Evolutionary conservation across 2,888 invertebrate species (phyloP), one percentile per base, ranked within the genome.

Genomic region (Aphrophora alni): DNA sequence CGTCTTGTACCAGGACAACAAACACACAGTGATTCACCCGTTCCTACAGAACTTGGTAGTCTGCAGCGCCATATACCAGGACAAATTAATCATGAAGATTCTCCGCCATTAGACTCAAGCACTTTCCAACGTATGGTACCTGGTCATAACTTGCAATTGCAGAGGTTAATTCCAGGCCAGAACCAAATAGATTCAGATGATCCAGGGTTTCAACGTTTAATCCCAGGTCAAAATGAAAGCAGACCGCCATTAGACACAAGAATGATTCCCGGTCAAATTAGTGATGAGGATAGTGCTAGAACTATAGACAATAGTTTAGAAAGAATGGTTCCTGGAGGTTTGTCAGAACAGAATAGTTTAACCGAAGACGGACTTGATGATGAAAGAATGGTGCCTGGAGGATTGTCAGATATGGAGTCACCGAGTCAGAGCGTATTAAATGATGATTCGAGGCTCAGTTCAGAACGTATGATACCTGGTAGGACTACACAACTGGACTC

Each of bases 21-120:
- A 24, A 68, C 78, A 0, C 78, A 73, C 59, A 79, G 78, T 59
- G 81, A 75, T 14, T 80, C 80, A 80, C 91, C 91, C 24, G 90
- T 90, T 12, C 87, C 87, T 26, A 90, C 90, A 0, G 59, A 59
- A 5, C 5, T 59, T 3, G 14, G 59, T 21, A 89, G 90, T 0
- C 85, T 91, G 25, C 88, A 91, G 68, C 88, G 90, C 72, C 90
- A 91, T 90, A 89, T 90, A 28, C 90, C 89, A 10, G 91, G 90
- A 26, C 90, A 89, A 84, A 75, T 76, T 17, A 69, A 68, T 28
- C 2, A n/a, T 71, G 71, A 71, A 26, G 71, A 71, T 71, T 26
- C 78, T 68, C 3, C 71, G 71, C 7, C 72, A 71, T 28, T 68
- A 75, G 75, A 24, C 21, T n/a, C 77, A 69, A 74, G 38, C 24